Evolutionary conservation across 2,797 vertebrate genomes (phyloP).

Genomic region (Streptopelia turtur): DNA sequence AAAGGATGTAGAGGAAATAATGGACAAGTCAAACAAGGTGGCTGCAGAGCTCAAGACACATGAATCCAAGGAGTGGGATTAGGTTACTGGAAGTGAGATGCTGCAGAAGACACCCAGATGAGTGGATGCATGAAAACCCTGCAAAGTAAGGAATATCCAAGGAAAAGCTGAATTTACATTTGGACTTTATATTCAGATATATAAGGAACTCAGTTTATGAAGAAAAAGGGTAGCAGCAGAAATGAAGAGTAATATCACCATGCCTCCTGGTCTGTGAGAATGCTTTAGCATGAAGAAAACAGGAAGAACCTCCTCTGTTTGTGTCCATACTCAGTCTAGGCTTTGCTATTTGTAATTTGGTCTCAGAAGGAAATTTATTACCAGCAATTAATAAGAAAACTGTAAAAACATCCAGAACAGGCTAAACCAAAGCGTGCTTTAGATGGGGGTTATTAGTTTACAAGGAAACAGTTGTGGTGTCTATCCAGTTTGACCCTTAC

Average conservation of each 20-base stretch:
- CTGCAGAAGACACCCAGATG: not conserved
- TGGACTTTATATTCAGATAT: not conserved
- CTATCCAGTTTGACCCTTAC: not conserved
- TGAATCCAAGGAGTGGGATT: not conserved
- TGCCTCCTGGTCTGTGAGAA: not conserved
- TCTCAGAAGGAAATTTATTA: conserved; percentile 2
- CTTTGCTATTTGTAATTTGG: not conserved
- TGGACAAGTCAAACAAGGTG: not conserved
- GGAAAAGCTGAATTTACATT: not conserved
- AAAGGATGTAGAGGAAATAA: not conserved
- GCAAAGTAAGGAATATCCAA: not conserved
- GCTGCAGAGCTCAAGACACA: not conserved
- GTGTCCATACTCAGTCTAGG: not conserved
- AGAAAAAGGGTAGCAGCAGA: not conserved
- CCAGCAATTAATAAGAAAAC: not conserved
- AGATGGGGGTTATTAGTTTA: not conserved
- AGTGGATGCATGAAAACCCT: not conserved
- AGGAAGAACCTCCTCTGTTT: not conserved
- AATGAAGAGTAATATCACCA: not conserved
- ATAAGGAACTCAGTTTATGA: not conserved
- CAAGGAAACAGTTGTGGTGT: not conserved
- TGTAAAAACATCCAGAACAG: not conserved
- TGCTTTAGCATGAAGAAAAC: not conserved
- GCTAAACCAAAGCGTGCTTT: not conserved
- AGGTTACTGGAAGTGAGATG: not conserved